A percentile compares a stretch with the other conserved stretches of the same genome.
Conservation (phyloP, 2,797 vertebrate genomes). For the Gorsachius magnificus region DNA sequence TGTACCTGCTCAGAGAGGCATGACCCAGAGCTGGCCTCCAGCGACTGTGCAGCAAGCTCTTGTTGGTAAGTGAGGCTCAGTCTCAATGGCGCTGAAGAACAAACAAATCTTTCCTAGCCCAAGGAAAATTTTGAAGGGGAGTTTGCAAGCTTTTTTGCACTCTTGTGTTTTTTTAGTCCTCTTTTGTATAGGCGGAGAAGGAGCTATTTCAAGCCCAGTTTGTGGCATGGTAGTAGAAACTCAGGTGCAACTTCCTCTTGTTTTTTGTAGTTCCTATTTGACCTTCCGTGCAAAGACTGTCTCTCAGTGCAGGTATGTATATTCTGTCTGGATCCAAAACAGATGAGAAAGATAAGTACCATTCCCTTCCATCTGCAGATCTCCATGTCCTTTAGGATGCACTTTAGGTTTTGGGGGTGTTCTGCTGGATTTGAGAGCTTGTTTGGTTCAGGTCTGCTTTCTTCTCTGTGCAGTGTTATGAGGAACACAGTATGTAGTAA, state of each 20-base stretch:
- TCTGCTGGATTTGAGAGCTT: neutral
- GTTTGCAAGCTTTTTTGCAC: neutral
- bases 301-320: neutral
- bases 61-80: neutral
- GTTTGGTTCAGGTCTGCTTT: neutral
- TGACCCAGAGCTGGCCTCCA: neutral
- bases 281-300: neutral
- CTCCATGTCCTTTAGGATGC: neutral
- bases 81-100: neutral
- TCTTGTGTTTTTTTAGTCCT: neutral
- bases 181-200: neutral
- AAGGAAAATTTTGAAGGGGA: neutral
- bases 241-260: neutral
- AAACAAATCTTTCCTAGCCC: neutral
- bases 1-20: neutral
- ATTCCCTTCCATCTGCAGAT: no score
- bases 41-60: neutral
- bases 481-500: neutral
- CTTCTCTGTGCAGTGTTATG: neutral
- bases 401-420: neutral
- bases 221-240: neutral
- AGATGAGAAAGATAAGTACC: neutral
- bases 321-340: neutral
- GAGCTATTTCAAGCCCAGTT: neutral
- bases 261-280: neutral